A percentile compares a stretch with the other conserved stretches of the same genome.
Evolutionary conservation across 2,113 vertebrate species (phyloP).

Genomic region (Oncorhynchus tshawytscha): DNA sequence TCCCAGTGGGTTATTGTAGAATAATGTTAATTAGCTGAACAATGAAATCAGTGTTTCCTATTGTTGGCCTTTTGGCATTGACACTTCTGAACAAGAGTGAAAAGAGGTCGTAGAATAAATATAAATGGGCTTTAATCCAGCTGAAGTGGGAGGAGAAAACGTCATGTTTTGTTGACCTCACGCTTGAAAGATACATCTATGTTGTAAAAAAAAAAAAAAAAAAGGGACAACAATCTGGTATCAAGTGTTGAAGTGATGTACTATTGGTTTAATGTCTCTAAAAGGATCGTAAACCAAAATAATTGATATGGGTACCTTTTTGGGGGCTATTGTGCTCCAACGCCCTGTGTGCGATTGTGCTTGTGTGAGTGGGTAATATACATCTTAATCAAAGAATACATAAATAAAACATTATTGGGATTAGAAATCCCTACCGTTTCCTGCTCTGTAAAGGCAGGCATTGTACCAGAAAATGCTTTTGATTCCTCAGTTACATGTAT

Average conservation of each 20-base stretch:
- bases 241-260: too few species aligned
- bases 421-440: conserved; percentile 18
- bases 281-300: too few species aligned
- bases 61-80: conserved; percentile 53
- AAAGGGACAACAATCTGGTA: too few species aligned
- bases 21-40: conserved; percentile 69
- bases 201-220: too few species aligned
- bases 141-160: background rate
- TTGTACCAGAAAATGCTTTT: conserved; percentile 30
- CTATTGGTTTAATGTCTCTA: too few species aligned
- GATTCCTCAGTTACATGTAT: background rate
- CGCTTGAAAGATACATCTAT: too few species aligned
- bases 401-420: conserved; percentile 8
- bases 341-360: background rate
- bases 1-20: conserved; percentile 58
- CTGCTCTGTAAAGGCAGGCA: background rate
- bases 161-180: too few species aligned
- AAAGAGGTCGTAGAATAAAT: conserved; percentile 34
- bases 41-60: conserved; percentile 57
- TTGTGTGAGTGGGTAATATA: background rate
- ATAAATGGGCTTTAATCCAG: background rate
- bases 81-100: conserved; percentile 53
- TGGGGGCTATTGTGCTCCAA: background rate
- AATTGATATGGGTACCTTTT: background rate
- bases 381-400: conserved; percentile 8